Evolutionary conservation across 2,888 invertebrate species (phyloP).

Genomic region (Girardia tigrina): DNA sequence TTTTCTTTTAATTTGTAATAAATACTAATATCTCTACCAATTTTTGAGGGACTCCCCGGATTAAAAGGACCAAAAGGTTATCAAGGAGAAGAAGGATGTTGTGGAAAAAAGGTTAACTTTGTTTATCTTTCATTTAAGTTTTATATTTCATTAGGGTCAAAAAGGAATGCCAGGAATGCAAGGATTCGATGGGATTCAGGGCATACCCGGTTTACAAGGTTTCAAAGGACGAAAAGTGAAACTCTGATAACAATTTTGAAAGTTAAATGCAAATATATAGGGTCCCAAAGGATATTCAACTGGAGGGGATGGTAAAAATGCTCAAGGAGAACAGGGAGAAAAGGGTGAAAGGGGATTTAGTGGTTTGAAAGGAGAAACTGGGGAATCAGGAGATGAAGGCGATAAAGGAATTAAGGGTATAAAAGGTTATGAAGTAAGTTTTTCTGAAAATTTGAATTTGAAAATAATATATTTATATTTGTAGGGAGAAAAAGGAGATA

Average conservation of each 20-base stretch:
- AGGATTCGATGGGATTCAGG: not conserved
- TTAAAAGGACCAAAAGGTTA: constrained; percentile 8
- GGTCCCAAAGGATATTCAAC: constrained; percentile 11
- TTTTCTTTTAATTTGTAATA: not conserved
- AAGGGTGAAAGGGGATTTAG: not conserved
- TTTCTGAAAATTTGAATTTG: not conserved
- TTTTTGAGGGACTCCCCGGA: not conserved
- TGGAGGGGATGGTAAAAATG: too few species aligned
- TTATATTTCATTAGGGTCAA: not conserved
- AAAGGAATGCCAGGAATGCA: constrained; percentile 4
- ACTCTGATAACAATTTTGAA: not conserved
- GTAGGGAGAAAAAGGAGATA: constrained; percentile 13
- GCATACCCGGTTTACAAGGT: not conserved
- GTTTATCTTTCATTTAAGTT: not conserved
- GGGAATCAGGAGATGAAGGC: not conserved
- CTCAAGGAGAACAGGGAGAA: not conserved
- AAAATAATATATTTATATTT: not conserved
- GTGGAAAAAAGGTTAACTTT: constrained; percentile 17
- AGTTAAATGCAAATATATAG: not conserved
- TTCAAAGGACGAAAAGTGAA: not conserved
- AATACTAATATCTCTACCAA: not conserved
- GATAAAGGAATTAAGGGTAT: not conserved
- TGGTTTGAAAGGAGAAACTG: not conserved
- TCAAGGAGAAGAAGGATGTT: not conserved
- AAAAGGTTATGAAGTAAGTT: not conserved